Conservation (phyloP, 2,113 vertebrate genomes). For the Cranoglanis bouderius region DNA sequence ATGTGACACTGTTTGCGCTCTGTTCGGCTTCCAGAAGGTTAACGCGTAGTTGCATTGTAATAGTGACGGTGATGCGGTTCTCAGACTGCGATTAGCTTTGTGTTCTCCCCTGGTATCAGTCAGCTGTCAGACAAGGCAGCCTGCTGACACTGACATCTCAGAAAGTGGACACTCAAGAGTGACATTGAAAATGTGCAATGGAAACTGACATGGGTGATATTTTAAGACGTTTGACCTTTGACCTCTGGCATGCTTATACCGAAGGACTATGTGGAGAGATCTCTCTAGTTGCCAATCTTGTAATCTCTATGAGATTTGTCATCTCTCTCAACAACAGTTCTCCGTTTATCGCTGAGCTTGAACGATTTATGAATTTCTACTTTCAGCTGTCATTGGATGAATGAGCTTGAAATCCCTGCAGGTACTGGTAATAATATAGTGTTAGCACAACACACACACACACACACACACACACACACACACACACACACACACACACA, state of each 20-base stretch:
- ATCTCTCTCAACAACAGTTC: slow-evolving; percentile 12
- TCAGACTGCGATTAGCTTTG: slow-evolving; percentile 52
- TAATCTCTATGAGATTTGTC: slow-evolving; percentile 22
- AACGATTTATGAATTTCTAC: slow-evolving; percentile 9
- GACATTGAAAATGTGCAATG: slow-evolving; percentile 44
- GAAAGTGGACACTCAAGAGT: slow-evolving; percentile 33
- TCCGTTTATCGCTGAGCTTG: not conserved
- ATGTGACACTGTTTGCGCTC: not conserved
- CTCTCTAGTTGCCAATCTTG: not conserved
- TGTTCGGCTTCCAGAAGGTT: slow-evolving; percentile 44
- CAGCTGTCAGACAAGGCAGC: slow-evolving; percentile 51
- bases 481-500: slow-evolving; percentile 26
- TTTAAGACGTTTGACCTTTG: slow-evolving; percentile 41
- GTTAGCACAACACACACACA: slow-evolving; percentile 30
- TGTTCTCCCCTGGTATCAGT: slow-evolving; percentile 54
- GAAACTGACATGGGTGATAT: slow-evolving; percentile 42
- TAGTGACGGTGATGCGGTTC: slow-evolving; percentile 20
- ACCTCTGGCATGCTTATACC: slow-evolving; percentile 4
- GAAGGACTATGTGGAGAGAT: not conserved
- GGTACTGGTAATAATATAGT: slow-evolving; percentile 28
- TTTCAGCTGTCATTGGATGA: slow-evolving; percentile 26
- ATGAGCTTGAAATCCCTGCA: slow-evolving; percentile 24
- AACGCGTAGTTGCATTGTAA: slow-evolving; percentile 32
- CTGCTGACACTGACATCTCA: slow-evolving; percentile 32
- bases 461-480: slow-evolving; percentile 24